Percentiles rank a stretch among this genome's conserved stretches.
Conservation (phyloP, 53 echinoderm and acorn worm genomes). For the Paelopatides confundens region DNA sequence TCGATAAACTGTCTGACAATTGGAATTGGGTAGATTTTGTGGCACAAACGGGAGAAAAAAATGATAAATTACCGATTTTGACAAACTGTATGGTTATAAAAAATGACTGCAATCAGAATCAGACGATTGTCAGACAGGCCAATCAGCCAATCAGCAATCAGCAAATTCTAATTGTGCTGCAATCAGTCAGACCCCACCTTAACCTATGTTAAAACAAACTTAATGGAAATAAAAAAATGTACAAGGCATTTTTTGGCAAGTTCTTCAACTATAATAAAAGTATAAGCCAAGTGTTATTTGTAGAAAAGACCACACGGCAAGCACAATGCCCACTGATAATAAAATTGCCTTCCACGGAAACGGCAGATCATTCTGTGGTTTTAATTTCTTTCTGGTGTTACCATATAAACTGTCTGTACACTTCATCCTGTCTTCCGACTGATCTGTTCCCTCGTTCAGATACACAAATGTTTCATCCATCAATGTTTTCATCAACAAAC, state of each 20-base stretch:
- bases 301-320: constrained; percentile 23
- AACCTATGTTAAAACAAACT: too few relatives aligned
- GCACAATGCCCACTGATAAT: constrained; percentile 18
- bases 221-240: background rate
- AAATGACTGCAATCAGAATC: too few relatives aligned
- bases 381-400: background rate
- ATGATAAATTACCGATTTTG: too few relatives aligned
- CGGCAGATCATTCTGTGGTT: background rate
- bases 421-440: background rate
- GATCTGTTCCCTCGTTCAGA: background rate
- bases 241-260: background rate
- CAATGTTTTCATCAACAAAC: constrained; percentile 75
- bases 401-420: background rate
- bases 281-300: constrained; percentile 7
- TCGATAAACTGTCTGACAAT: too few relatives aligned
- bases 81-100: too few relatives aligned
- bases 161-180: too few relatives aligned
- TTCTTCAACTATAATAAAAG: constrained; percentile 9
- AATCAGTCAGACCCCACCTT: too few relatives aligned
- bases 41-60: too few relatives aligned
- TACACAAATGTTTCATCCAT: constrained; percentile 19
- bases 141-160: too few relatives aligned
- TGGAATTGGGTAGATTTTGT: too few relatives aligned
- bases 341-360: constrained; percentile 39
- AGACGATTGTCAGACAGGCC: too few relatives aligned